Base-by-base conservation (phyloP, 2,113 vertebrate species). In the Poecile atricapillus region DNA sequence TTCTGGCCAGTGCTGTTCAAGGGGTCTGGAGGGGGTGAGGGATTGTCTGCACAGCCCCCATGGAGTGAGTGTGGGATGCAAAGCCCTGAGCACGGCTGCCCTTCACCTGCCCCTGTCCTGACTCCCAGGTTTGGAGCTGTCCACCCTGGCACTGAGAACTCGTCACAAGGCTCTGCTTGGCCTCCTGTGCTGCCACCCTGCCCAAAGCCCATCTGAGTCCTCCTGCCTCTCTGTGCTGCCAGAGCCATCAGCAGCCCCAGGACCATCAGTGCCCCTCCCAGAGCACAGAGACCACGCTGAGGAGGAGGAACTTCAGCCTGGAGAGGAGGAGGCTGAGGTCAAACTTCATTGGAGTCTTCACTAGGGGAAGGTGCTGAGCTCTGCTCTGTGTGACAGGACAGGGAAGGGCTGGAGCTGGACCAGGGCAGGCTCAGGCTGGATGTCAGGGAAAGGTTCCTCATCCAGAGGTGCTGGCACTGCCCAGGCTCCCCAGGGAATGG, bases 251-350 rank as follows among this genome's bases (percentile, higher is more conserved):
- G 79, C 75, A 83, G 71, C 37, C n/a, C 30, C 44, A 16, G 59
- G 24, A 8, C 10, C 27, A 60, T 0, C 73, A 60, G 28, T 33
- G 33, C 15, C 39, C 37, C 27, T 46, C 31, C 22, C 73, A 60
- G 25, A 16, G 20, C 15, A 28, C 22, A 1, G 28, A 25, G 44
- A 55, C 19, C 9, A 13, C 0, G 2, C 21, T 27, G 63, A 47
- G 11, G 43, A 65, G 16, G 44, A 78, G 30, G 31, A 83, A 47
- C 27, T 37, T 55, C 56, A 70, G 25, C 43, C 63, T 56, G 22
- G 49, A 49, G 70, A 75, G 60, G 33, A 60, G 50, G 25, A 76
- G 21, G 55, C 41, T 31, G 39, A 69, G 63, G 41, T 69, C 55
- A 69, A 41, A 69, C n/a, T 25, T 49, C 41, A 13, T 1, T 17